phyloP scores from a whole-genome alignment of 2,113 vertebrate genomes.

The Crotalus tigris region DNA sequence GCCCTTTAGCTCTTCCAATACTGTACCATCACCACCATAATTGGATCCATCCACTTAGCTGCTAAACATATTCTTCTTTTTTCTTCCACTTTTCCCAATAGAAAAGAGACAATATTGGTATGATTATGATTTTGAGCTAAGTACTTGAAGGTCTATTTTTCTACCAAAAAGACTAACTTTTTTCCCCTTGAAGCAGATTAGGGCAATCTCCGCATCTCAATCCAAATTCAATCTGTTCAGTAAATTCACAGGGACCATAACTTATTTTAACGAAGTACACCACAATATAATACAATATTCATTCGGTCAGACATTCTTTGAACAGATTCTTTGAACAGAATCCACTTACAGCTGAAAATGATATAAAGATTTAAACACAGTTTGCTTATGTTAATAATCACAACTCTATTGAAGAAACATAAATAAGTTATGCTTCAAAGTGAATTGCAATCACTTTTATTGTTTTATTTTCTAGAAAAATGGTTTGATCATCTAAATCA shows the following conservation, averaged over 20 bases:
- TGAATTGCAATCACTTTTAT: not conserved
- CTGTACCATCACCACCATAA: not conserved
- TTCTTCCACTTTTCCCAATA: not conserved
- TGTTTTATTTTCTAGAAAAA: not conserved
- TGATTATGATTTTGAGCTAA: not conserved
- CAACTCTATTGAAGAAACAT: not conserved
- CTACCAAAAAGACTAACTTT: not conserved
- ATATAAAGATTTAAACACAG: not conserved
- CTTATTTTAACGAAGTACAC: not conserved
- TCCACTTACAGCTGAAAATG: not conserved
- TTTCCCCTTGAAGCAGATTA: not conserved
- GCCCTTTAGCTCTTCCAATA: not conserved
- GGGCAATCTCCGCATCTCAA: not conserved
- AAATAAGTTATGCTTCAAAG: not conserved
- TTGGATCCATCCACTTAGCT: not conserved
- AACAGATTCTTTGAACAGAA: not conserved
- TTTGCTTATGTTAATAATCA: not conserved
- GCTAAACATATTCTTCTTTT: not conserved
- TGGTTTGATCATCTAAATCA: not conserved
- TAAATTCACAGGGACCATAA: not conserved
- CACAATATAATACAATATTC: not conserved
- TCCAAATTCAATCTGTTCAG: not conserved
- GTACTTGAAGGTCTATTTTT: not conserved
- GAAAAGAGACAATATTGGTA: not conserved
- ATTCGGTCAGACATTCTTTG: not conserved